Percentiles rank a stretch among this genome's conserved stretches.
Evolutionary conservation across 2,888 invertebrate genomes (phyloP).

Genomic region (Sinodicranocentrus sp.): DNA sequence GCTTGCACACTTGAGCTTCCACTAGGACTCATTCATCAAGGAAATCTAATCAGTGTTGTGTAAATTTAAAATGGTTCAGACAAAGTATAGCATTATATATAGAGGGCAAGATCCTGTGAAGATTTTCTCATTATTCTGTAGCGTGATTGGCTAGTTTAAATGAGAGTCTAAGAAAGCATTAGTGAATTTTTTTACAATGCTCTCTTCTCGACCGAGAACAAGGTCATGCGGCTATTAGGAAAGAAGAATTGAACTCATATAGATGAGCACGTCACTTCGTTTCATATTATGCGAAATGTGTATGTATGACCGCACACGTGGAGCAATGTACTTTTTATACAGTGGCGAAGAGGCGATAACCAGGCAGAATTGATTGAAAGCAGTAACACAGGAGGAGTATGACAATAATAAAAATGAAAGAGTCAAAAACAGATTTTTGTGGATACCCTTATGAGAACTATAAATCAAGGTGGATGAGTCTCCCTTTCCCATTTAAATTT

Average conservation of each 20-base stretch:
- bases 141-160: background rate
- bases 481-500: background rate
- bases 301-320: slow-evolving; percentile 21
- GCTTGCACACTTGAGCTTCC: too few species aligned
- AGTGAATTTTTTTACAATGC: background rate
- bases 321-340: slow-evolving; percentile 36
- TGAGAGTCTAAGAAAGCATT: background rate
- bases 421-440: background rate
- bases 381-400: background rate
- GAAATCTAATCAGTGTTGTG: background rate
- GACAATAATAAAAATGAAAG: background rate
- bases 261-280: background rate
- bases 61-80: slow-evolving; percentile 5
- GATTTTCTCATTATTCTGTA: background rate
- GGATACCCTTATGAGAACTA: background rate
- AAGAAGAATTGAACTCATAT: slow-evolving; percentile 24
- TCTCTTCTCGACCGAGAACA: slow-evolving; percentile 47
- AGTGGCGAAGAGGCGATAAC: slow-evolving; percentile 31
- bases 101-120: slow-evolving; percentile 46
- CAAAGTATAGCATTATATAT: too few species aligned
- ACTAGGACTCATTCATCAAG: background rate
- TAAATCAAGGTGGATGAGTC: slow-evolving; percentile 12
- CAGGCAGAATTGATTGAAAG: slow-evolving; percentile 37
- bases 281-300: background rate
- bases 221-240: slow-evolving; percentile 47